Base-by-base conservation (phyloP, 2,888 invertebrate genomes). In the Dugesia japonica region DNA sequence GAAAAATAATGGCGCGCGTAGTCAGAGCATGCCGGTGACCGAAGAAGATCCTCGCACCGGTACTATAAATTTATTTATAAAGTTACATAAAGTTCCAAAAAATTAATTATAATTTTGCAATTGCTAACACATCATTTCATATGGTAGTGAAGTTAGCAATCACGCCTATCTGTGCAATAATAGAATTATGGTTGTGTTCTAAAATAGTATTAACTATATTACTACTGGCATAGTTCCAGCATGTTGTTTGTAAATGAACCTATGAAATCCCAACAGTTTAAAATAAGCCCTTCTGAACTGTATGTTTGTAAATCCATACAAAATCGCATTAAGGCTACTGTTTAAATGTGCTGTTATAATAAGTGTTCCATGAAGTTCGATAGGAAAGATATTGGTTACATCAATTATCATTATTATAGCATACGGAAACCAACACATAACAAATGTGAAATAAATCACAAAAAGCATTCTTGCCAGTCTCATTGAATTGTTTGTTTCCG, bases 401-500 rank as follows among this genome's bases (percentile, higher is more conserved):
- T 79, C 79, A n/a, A 76, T 73, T 42, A 79, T 42, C 17, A 79
- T 77, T 0, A 79, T 72, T 38, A 79, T 17, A 15, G 78, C 78
- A 75, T 79, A 79, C 4, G 79, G 79, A 27, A 77, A 71, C 79
- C 79, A 79, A 33, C 79, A 79, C 28, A 76, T 33, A 13, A 76
- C 71, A 72, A 79, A 79, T 15, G 79, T 73, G 27, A 79, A 28
- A 72, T 78, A 79, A 17, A 79, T 79, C 0, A 79, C 75, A 38
- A 79, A 79, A 13, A 79, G 33, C n/a, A 78, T 79, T 33, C 78
- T 73, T n/a, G 78, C 78, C 23, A 79, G 71, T 23, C 73, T 74
- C 15, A 79, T 33, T 9, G 79, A 76, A 31, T 27, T 20, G 15
- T 42, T 28, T 73, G 26, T 15, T 79, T 73, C 42, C 28, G 17